These are phyloP conservation scores for Manis crassicaudata DNA, from an alignment of 2,797 vertebrate genomes.

Conservation along the genomic window DNA sequence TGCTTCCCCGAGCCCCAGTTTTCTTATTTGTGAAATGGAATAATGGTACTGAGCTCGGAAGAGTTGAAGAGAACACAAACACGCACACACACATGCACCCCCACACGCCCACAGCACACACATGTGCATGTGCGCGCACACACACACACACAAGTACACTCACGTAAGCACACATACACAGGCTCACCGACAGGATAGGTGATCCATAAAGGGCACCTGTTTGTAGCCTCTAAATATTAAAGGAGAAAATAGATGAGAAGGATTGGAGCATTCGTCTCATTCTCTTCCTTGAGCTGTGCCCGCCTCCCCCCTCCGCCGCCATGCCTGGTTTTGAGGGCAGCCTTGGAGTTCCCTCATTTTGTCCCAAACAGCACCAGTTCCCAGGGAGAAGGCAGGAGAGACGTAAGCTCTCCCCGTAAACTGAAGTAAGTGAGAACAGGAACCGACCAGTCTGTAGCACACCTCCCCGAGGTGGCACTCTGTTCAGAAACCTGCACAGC, in stretches of 20 bases:
- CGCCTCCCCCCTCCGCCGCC: background rate
- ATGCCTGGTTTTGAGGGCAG: rapidly evolving
- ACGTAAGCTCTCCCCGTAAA: too few relatives aligned
- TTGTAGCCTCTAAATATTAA: background rate
- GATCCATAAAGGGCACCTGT: background rate
- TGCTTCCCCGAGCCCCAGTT: background rate
- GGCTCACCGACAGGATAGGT: background rate
- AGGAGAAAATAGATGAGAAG: background rate
- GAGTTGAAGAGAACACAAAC: background rate
- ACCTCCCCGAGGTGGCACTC: rapidly evolving
- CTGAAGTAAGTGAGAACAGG: background rate
- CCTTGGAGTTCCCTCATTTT: too few relatives aligned
- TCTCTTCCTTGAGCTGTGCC: background rate
- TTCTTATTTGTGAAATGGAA: background rate
- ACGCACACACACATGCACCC: background rate
- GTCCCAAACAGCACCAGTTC: background rate
- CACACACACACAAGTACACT: background rate
- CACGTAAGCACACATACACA: rapidly evolving
- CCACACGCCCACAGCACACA: too few relatives aligned
- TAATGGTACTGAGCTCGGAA: background rate
- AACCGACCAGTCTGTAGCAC: rapidly evolving
- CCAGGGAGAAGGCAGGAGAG: background rate
- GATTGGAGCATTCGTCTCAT: background rate
- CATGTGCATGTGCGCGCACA: rapidly evolving
- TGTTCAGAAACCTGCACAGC: background rate